Conservation (phyloP, 2,888 invertebrate genomes). For the Zelleria hepariella region DNA sequence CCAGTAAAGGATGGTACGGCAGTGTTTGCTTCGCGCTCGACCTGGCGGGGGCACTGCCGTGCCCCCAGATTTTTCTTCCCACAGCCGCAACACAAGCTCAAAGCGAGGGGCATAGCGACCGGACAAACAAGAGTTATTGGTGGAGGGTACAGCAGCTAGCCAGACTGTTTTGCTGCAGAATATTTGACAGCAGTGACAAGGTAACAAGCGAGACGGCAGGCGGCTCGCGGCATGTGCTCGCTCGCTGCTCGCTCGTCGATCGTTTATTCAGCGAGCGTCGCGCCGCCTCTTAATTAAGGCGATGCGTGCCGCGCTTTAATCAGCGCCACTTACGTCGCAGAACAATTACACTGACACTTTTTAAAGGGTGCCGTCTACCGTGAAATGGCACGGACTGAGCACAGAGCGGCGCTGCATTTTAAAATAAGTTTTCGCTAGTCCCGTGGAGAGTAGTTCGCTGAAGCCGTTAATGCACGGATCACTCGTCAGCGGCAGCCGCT, state of each 20-base stretch:
- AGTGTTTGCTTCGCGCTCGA: too few relatives aligned
- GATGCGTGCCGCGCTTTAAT: conserved; percentile 4
- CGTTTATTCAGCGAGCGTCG: neutral
- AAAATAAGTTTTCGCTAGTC: neutral
- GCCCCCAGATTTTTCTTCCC: too few relatives aligned
- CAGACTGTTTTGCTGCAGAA: too few relatives aligned
- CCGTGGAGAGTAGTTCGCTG: neutral
- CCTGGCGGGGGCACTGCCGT: too few relatives aligned
- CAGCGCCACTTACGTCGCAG: neutral
- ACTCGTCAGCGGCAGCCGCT: neutral
- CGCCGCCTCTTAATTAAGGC: conserved; percentile 3
- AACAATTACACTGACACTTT: neutral
- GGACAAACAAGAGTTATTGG: too few relatives aligned
- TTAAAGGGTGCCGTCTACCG: neutral
- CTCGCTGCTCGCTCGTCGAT: neutral
- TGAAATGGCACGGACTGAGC: neutral
- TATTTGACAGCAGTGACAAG: too few relatives aligned
- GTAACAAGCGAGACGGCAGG: neutral
- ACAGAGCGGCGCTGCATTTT: neutral
- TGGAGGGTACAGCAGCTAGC: too few relatives aligned
- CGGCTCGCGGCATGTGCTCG: neutral
- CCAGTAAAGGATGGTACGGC: too few relatives aligned
- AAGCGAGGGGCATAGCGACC: too few relatives aligned
- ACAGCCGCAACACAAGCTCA: too few relatives aligned
- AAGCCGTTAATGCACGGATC: neutral